Conservation (phyloP, 1,140 invertebrate species). For the Oedothorax gibbosus region DNA sequence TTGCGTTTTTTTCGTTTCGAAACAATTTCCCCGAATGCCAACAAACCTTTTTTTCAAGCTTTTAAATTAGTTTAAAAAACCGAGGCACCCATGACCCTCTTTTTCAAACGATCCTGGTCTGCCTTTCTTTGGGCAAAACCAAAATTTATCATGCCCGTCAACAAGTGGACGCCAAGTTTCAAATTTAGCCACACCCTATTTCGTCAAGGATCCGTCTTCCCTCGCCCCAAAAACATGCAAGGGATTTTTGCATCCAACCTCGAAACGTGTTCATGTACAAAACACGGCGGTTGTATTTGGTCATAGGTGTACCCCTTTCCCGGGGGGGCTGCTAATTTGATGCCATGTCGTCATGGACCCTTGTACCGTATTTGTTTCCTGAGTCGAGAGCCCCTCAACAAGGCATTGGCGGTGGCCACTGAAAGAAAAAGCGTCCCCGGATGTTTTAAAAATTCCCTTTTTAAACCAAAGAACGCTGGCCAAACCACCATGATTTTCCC, state of each 20-base stretch:
- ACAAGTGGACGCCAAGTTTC: not conserved
- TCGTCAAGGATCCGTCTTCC: not conserved
- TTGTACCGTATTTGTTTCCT: slow-evolving; percentile 7
- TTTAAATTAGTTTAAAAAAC: slow-evolving; percentile 5
- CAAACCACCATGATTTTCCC: not conserved
- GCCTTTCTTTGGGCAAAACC: slow-evolving; percentile 1
- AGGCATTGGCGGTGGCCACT: not conserved
- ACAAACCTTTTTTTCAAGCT: not conserved
- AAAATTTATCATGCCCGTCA: not conserved
- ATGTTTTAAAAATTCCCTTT: not conserved
- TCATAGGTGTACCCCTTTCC: not conserved
- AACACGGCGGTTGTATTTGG: slow-evolving; percentile 2
- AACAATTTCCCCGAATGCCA: not conserved
- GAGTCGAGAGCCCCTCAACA: not conserved
- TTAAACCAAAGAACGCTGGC: not conserved
- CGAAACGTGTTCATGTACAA: slow-evolving; percentile 18
- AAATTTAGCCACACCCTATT: slow-evolving; percentile 9
- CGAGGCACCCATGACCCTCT: not conserved
- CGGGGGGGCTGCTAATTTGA: slow-evolving; percentile 10
- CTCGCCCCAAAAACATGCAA: not conserved
- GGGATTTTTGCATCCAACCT: not conserved
- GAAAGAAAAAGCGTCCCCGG: slow-evolving; percentile 12
- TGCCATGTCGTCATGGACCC: no score
- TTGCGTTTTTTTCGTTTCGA: not conserved
- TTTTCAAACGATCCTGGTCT: slow-evolving; percentile 2